Evolutionary conservation across 2,113 vertebrate species (phyloP).

Genomic region (Dromas ardeola): DNA sequence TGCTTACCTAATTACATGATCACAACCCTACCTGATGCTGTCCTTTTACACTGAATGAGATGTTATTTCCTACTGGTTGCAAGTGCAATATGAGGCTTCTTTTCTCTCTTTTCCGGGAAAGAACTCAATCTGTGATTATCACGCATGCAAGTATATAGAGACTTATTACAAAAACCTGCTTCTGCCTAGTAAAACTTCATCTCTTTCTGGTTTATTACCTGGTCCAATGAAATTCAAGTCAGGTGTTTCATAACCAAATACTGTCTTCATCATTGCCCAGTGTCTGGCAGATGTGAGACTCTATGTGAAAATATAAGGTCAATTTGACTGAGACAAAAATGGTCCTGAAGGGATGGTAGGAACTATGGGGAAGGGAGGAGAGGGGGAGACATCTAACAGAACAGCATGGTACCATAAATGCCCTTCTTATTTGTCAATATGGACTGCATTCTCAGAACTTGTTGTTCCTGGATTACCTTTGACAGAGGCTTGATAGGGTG

Average conservation of each 20-base stretch:
- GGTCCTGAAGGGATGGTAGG: not conserved
- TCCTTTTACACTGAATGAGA: not conserved
- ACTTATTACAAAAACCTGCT: not conserved
- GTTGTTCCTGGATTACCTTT: not conserved
- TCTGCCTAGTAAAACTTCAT: conserved; percentile 4
- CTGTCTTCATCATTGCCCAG: not conserved
- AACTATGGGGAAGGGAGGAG: not conserved
- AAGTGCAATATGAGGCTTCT: not conserved
- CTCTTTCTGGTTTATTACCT: conserved; percentile 26
- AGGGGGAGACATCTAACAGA: not conserved
- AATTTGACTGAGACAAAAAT: not conserved
- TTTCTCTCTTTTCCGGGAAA: not conserved
- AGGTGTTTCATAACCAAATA: conserved; percentile 38
- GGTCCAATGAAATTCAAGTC: conserved; percentile 34
- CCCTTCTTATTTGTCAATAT: not conserved
- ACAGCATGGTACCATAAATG: not conserved
- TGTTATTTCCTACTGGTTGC: not conserved
- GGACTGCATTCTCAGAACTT: not conserved
- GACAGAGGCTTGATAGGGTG: not conserved
- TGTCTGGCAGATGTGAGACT: conserved; percentile 1
- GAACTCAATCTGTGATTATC: not conserved
- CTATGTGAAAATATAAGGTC: not conserved
- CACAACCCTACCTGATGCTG: not conserved
- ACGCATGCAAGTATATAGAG: not conserved
- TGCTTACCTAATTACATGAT: not conserved